Evolutionary conservation across 2,888 invertebrate genomes (phyloP).

Genomic region (Drosophila subsilvestris): DNA sequence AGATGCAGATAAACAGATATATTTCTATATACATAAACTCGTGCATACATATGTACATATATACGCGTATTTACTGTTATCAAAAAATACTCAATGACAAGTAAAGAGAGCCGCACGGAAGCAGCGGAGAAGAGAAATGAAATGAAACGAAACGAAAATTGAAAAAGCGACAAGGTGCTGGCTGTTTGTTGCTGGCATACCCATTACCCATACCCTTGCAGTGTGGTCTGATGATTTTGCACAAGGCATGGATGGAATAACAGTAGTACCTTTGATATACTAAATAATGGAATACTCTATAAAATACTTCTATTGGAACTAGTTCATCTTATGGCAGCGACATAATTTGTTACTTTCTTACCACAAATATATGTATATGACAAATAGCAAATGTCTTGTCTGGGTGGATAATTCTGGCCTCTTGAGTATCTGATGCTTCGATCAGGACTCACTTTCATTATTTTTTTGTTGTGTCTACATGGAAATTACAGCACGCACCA

Average conservation of each 20-base stretch:
- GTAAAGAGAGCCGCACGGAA: background rate
- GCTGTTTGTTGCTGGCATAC: constrained; percentile 43
- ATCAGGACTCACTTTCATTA: background rate
- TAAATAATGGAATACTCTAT: too few relatives aligned
- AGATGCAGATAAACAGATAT: constrained; percentile 17
- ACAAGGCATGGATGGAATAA: too few relatives aligned
- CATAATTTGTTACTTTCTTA: too few relatives aligned
- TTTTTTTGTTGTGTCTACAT: constrained; percentile 65
- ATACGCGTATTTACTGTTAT: constrained; percentile 15
- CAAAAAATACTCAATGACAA: constrained; percentile 13
- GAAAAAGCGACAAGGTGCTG: constrained; percentile 74
- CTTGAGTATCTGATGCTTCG: background rate
- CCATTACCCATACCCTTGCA: constrained; percentile 2
- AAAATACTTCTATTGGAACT: too few relatives aligned
- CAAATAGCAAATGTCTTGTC: too few relatives aligned
- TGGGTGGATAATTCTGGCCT: background rate
- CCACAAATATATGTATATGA: too few relatives aligned
- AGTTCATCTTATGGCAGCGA: too few relatives aligned
- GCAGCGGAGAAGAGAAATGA: constrained; percentile 14
- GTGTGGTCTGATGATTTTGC: background rate
- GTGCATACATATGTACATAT: too few relatives aligned
- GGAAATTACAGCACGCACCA: constrained; percentile 66
- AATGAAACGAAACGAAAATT: constrained; percentile 63
- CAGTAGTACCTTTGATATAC: too few relatives aligned
- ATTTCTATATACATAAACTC: background rate